These are phyloP conservation scores for Nasonia vitripennis DNA, from an alignment of 1,140 invertebrate genomes.

Conservation along the genomic window DNA sequence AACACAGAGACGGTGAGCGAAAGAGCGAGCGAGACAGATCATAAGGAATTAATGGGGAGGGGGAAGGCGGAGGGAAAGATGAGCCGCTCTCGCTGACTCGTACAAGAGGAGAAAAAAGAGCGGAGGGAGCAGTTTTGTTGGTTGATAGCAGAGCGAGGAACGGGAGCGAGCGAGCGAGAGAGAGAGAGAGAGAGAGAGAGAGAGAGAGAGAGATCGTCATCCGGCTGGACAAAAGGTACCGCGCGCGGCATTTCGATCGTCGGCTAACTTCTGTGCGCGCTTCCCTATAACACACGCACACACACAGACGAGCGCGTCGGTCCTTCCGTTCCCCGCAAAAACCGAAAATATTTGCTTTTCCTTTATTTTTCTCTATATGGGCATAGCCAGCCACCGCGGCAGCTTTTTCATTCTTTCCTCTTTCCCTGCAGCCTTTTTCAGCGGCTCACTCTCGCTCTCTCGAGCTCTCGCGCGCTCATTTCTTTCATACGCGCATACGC, in stretches of 20 bases:
- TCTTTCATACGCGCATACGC: not conserved
- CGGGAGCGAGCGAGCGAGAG: not conserved
- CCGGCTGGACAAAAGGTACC: slow-evolving; percentile 71
- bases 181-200: not conserved
- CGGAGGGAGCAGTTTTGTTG: slow-evolving; percentile 55
- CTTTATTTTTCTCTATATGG: slow-evolving; percentile 39
- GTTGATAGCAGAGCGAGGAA: slow-evolving; percentile 24
- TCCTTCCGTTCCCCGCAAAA: slow-evolving; percentile 62
- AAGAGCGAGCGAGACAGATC: slow-evolving; percentile 40
- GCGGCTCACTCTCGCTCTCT: not conserved
- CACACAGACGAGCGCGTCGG: not conserved
- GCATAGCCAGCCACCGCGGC: slow-evolving; percentile 13
- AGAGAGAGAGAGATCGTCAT: slow-evolving; percentile 38
- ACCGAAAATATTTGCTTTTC: slow-evolving; percentile 68
- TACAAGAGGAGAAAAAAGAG: slow-evolving; percentile 48
- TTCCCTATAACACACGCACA: not conserved
- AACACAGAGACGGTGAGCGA: slow-evolving; percentile 24
- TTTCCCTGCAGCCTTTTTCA: not conserved
- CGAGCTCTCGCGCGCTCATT: not conserved
- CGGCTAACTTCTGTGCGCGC: slow-evolving; percentile 60
- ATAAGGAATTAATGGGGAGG: slow-evolving; percentile 47
- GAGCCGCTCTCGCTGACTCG: slow-evolving; percentile 28
- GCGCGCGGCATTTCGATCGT: slow-evolving; percentile 73
- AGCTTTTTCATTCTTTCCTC: slow-evolving; percentile 55
- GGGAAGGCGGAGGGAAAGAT: slow-evolving; percentile 20